These are phyloP conservation scores for Dinoponera quadriceps DNA, from an alignment of 1,140 invertebrate genomes.

Conservation along the genomic window DNA sequence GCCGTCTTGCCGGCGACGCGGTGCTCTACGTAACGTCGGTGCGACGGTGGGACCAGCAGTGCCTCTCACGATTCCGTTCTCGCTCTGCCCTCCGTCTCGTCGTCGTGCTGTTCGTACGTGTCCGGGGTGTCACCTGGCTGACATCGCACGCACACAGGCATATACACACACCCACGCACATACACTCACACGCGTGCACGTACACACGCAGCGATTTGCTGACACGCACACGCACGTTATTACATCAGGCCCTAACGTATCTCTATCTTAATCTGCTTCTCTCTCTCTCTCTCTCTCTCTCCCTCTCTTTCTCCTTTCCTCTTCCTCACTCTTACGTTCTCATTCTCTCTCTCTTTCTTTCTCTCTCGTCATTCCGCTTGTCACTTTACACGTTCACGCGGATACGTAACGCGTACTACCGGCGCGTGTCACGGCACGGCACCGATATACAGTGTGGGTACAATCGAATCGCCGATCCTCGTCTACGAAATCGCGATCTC, in stretches of 20 bases:
- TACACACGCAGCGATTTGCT: not conserved
- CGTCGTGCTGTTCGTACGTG: constrained; percentile 67
- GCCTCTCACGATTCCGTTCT: constrained; percentile 79
- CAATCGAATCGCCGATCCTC: not conserved
- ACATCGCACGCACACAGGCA: constrained; percentile 13
- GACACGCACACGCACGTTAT: not conserved
- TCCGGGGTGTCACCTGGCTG: constrained; percentile 62
- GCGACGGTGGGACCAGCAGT: constrained; percentile 78
- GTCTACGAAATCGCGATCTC: not conserved
- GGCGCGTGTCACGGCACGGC: constrained; percentile 17
- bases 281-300: constrained; percentile 1
- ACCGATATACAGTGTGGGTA: constrained; percentile 6
- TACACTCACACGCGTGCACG: not conserved
- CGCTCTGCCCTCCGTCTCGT: constrained; percentile 71
- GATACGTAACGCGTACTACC: constrained; percentile 15
- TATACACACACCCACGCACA: not conserved
- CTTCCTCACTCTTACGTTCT: constrained; percentile 9
- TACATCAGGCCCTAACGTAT: not conserved
- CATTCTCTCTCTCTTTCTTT: constrained; percentile 15
- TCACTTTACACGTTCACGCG: constrained; percentile 8
- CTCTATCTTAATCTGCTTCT: constrained; percentile 21
- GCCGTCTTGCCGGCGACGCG: constrained; percentile 83
- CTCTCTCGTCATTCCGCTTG: constrained; percentile 5
- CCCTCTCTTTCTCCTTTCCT: constrained; percentile 6
- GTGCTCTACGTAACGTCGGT: constrained; percentile 82